Conservation (phyloP, 2,888 invertebrate species). For the Lysandra bellargus region DNA sequence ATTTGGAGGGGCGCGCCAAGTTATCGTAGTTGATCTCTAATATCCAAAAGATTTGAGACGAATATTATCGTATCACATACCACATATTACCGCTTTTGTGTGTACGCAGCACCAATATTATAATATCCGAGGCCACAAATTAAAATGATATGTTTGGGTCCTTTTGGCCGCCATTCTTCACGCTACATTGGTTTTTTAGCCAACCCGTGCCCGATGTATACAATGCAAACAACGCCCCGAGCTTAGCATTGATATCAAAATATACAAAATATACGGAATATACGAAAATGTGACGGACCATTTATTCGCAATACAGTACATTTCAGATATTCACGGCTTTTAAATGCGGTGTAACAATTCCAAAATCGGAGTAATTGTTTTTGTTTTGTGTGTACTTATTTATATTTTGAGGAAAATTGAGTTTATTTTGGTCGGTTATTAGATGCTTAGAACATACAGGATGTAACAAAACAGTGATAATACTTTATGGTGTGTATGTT, state of each 20-base stretch:
- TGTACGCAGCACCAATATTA: not conserved
- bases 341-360: not conserved
- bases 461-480: no score
- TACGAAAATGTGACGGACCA: slow-evolving; percentile 20
- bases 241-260: slow-evolving; percentile 14
- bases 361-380: not conserved
- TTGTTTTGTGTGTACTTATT: not conserved
- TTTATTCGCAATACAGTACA: slow-evolving; percentile 1
- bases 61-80: no score
- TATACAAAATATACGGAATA: slow-evolving; percentile 1
- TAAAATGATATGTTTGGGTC: slow-evolving; percentile 36
- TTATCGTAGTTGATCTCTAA: no score
- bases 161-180: slow-evolving; percentile 37
- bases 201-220: slow-evolving; percentile 26
- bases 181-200: slow-evolving; percentile 38
- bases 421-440: not conserved
- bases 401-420: not conserved
- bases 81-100: not conserved
- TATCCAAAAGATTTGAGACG: no score
- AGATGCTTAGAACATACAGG: not conserved
- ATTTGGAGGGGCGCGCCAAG: no score
- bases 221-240: slow-evolving; percentile 17
- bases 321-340: not conserved
- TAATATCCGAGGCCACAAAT: slow-evolving; percentile 29
- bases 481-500: no score